A percentile compares a stretch with the other conserved stretches of the same genome.
Conservation (phyloP, 2,113 vertebrate species). For the Capreolus pygargus region DNA sequence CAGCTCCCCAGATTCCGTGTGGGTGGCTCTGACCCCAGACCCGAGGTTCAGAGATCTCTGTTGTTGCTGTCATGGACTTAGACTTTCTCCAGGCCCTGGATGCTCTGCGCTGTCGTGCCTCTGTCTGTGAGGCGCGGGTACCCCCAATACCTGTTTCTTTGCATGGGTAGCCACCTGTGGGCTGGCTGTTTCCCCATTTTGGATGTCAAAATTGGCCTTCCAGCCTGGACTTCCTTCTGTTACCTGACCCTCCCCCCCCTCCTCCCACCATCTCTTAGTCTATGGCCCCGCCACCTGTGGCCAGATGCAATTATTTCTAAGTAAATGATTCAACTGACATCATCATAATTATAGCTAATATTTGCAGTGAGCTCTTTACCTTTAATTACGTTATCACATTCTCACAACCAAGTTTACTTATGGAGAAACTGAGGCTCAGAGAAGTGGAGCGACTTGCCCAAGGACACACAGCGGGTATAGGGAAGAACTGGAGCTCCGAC, state of each 20-base stretch:
- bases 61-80: background rate
- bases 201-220: background rate
- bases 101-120: background rate
- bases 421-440: background rate
- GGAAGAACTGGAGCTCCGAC: background rate
- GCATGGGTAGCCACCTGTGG: background rate
- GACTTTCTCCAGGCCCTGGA: background rate
- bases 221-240: background rate
- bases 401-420: background rate
- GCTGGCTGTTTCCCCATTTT: background rate
- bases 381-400: background rate
- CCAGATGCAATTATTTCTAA: background rate
- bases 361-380: background rate
- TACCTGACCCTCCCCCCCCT: background rate
- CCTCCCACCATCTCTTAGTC: background rate
- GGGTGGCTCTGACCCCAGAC: background rate
- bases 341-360: background rate
- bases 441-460: background rate
- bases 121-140: background rate
- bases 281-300: background rate
- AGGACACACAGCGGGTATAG: background rate
- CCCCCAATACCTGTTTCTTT: background rate
- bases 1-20: rapidly evolving
- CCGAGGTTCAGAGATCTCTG: background rate
- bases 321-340: background rate